phyloP scores from a whole-genome alignment of 2,113 vertebrate genomes.

The Gymnorhina tibicen region DNA sequence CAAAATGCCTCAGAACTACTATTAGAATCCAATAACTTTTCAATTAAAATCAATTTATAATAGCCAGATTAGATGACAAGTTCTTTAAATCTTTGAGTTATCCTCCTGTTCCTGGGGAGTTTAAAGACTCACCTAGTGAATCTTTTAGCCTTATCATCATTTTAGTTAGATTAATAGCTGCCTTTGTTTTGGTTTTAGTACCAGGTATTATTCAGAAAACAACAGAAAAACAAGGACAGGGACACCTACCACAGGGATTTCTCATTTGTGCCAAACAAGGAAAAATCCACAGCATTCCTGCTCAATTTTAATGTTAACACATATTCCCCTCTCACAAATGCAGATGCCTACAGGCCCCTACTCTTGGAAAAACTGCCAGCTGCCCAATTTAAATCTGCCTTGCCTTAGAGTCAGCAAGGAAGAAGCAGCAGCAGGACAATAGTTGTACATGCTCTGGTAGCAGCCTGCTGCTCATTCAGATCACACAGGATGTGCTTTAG shows the following conservation, averaged over 20 bases:
- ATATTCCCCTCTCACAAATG: neutral
- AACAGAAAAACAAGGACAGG: neutral
- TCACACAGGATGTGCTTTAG: neutral
- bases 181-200: neutral
- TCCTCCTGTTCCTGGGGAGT: neutral
- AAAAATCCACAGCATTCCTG: neutral
- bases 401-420: neutral
- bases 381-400: neutral
- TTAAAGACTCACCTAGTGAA: neutral
- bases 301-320: neutral
- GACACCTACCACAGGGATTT: neutral
- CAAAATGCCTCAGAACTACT: neutral
- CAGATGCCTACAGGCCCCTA: neutral
- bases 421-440: neutral
- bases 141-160: neutral
- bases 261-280: neutral
- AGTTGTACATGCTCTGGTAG: neutral
- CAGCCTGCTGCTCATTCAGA: neutral
- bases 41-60: neutral
- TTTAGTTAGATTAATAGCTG: neutral
- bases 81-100: neutral
- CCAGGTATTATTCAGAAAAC: neutral
- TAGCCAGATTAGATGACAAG: neutral
- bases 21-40: neutral
- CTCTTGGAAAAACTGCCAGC: neutral